phyloP scores from a whole-genome alignment of 35 echinoderm and acorn worm species.

The Strongylocentrotus purpuratus region DNA sequence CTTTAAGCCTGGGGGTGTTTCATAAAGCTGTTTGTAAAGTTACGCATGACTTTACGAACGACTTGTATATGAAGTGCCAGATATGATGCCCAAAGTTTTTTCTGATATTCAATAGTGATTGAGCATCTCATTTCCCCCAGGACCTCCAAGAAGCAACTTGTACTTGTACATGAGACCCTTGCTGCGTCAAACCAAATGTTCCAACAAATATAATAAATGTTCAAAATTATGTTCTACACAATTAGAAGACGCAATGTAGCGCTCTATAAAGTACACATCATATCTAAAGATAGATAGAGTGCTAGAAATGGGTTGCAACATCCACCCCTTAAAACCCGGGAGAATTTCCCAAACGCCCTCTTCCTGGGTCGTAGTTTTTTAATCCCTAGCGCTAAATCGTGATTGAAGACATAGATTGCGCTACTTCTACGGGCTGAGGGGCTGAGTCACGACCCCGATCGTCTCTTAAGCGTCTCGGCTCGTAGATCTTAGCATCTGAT shows the following conservation, averaged over 20 bases:
- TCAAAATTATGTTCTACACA: background rate
- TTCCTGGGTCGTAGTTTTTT: background rate
- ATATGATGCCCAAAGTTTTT: no score
- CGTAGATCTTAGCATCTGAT: background rate
- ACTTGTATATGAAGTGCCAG: no score
- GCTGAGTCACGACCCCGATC: background rate
- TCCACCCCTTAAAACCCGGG: background rate
- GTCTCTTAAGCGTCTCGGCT: background rate
- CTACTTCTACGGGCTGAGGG: background rate
- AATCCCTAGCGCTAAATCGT: background rate
- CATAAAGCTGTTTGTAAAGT: no score
- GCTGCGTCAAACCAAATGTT: no score
- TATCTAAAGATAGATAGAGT: background rate
- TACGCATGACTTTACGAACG: no score
- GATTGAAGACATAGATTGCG: background rate
- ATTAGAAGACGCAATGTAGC: background rate
- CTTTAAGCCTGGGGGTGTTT: no score
- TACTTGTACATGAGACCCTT: no score
- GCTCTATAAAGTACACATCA: background rate
- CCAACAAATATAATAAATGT: no score
- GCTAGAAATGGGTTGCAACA: background rate
- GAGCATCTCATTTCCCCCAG: no score
- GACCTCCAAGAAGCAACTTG: no score
- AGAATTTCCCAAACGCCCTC: background rate
- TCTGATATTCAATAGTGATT: no score